Conservation (phyloP, 2,113 vertebrate genomes). For the Osmerus mordax region DNA sequence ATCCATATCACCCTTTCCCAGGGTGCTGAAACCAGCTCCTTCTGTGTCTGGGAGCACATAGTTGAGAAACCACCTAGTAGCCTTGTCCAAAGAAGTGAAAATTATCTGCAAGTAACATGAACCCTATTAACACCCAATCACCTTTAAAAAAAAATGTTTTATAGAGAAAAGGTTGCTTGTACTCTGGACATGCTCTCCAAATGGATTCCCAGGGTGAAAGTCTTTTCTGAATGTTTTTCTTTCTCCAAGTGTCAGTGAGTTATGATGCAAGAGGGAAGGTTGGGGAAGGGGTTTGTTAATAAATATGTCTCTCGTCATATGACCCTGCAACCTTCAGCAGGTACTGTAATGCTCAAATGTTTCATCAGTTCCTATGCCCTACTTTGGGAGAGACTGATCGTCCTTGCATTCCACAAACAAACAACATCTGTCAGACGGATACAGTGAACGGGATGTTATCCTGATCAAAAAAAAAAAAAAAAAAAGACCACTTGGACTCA, state of each 20-base stretch:
- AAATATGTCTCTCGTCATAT: conserved; percentile 35
- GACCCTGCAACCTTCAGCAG: conserved; percentile 19
- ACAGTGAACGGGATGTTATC: conserved; percentile 27
- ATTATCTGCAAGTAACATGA: conserved; percentile 48
- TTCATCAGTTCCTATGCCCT: conserved; percentile 10
- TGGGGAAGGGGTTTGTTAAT: conserved; percentile 43
- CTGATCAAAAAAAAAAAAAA: conserved; percentile 28
- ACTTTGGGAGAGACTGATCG: conserved; percentile 1
- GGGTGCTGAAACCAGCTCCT: conserved; percentile 42
- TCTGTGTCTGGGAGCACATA: conserved; percentile 33
- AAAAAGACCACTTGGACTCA: conserved; percentile 20
- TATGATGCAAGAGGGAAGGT: conserved; percentile 46
- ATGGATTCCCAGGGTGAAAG: not conserved
- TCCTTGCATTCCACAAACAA: conserved; percentile 26
- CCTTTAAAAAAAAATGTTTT: conserved; percentile 16
- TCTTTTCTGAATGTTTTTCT: conserved; percentile 27
- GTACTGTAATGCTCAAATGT: conserved; percentile 2
- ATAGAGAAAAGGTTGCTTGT: conserved; percentile 13
- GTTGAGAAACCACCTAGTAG: not conserved
- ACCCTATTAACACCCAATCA: conserved; percentile 46
- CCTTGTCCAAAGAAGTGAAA: conserved; percentile 26
- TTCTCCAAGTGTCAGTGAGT: conserved; percentile 50
- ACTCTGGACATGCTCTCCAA: conserved; percentile 19
- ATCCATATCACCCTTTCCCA: conserved; percentile 42
- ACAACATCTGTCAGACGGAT: conserved; percentile 39